Evolutionary conservation across 1,140 invertebrate species (phyloP).

Genomic region (Coptotermes formosanus): DNA sequence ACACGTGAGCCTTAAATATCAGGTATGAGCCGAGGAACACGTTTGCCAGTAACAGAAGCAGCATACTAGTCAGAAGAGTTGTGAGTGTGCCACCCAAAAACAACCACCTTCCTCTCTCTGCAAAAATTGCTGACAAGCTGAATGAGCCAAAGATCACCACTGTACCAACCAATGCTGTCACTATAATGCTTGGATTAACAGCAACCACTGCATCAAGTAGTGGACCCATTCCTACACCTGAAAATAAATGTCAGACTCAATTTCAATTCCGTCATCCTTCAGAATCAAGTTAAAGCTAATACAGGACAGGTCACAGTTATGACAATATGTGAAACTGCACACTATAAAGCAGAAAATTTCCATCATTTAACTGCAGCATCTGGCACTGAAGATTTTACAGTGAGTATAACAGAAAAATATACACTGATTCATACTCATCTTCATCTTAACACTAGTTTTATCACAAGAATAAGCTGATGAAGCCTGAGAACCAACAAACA

Average conservation of each 20-base stretch:
- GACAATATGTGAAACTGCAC: too few species aligned
- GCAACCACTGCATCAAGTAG: constrained; percentile 71
- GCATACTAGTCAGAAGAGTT: constrained; percentile 75
- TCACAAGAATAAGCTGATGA: too few species aligned
- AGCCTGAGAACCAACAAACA: too few species aligned
- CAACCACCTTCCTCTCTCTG: constrained; percentile 80
- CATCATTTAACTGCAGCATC: too few species aligned
- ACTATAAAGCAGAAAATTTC: too few species aligned
- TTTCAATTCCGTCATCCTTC: not conserved
- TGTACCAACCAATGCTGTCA: constrained; percentile 85
- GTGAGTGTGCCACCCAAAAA: constrained; percentile 80
- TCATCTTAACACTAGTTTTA: too few species aligned
- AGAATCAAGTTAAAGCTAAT: too few species aligned
- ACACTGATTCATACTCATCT: too few species aligned
- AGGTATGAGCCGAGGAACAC: constrained; percentile 81
- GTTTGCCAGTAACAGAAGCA: constrained; percentile 76
- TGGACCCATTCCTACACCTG: constrained; percentile 78
- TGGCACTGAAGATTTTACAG: too few species aligned
- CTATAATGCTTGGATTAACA: constrained; percentile 81
- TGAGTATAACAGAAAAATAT: too few species aligned
- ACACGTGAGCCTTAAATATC: constrained; percentile 83
- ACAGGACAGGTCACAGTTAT: too few species aligned
- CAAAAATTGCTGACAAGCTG: constrained; percentile 80
- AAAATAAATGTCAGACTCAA: constrained; percentile 42
- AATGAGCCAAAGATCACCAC: constrained; percentile 89